Percentiles rank a stretch among this genome's conserved stretches.
Conservation (phyloP, 2,113 vertebrate species). For the human (Homo sapiens) region DNA sequence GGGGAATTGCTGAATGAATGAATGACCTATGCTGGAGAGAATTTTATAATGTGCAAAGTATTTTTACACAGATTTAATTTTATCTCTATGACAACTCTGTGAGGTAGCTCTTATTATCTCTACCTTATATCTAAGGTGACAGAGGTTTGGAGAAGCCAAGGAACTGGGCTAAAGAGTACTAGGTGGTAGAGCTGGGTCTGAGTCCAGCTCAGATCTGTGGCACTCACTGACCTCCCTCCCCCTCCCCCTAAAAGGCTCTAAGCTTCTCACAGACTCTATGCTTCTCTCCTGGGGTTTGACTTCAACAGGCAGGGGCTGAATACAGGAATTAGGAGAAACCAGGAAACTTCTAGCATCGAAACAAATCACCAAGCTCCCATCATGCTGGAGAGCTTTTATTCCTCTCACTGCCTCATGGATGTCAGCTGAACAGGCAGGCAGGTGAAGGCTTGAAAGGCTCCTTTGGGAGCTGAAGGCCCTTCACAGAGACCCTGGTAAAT, state of each 20-base stretch:
- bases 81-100: too few relatives aligned
- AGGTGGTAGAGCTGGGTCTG: neutral
- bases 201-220: neutral
- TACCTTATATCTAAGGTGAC: neutral
- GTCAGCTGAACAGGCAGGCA: neutral
- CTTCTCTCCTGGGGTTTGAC: neutral
- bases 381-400: neutral
- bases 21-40: neutral
- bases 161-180: neutral
- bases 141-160: neutral
- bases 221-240: neutral
- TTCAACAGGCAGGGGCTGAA: neutral
- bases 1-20: neutral
- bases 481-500: constrained; percentile 50
- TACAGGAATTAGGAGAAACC: neutral
- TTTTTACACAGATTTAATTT: neutral
- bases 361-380: neutral
- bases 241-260: neutral
- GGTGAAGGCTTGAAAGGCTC: neutral
- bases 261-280: neutral
- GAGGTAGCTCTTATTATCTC: neutral
- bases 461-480: neutral
- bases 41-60: neutral
- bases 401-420: neutral
- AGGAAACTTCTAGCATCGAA: neutral